Percentiles rank a stretch among this genome's conserved stretches.
These are phyloP conservation scores for Gopherus flavomarginatus DNA, from an alignment of 2,113 vertebrate species.

Conservation along the genomic window DNA sequence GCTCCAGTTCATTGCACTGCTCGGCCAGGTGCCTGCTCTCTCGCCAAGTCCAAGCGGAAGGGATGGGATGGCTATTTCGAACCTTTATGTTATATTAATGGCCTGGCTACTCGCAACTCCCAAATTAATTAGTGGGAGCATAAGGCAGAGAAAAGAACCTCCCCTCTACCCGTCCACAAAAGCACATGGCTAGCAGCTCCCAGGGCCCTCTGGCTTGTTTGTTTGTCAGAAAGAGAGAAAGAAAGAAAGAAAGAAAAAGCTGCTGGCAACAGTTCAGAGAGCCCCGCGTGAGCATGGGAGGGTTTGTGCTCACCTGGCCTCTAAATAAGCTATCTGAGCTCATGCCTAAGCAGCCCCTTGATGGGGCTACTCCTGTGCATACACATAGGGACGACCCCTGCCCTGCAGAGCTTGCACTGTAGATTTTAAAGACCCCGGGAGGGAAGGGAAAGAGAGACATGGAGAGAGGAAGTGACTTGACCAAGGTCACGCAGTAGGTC, in stretches of 20 bases:
- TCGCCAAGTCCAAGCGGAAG: background rate
- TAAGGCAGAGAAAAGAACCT: background rate
- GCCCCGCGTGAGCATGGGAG: no score
- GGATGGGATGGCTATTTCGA: background rate
- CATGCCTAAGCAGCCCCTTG: no score
- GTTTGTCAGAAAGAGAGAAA: background rate
- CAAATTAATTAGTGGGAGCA: background rate
- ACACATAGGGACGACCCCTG: no score
- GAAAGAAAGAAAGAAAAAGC: background rate
- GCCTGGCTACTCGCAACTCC: background rate
- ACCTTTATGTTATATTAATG: background rate
- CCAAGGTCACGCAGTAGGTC: background rate
- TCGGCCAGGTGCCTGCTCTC: constrained; percentile 13
- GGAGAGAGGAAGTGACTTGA: background rate
- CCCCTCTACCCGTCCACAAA: background rate
- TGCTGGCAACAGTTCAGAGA: background rate
- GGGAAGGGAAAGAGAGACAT: background rate
- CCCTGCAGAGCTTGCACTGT: background rate
- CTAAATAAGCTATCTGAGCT: no score
- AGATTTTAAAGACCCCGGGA: background rate
- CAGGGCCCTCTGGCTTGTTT: background rate
- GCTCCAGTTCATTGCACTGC: background rate
- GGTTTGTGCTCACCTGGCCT: no score
- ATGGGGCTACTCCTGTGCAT: no score
- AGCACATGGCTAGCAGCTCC: background rate